Base-by-base conservation (phyloP, 2,113 vertebrate genomes). In the Pristiophorus japonicus region DNA sequence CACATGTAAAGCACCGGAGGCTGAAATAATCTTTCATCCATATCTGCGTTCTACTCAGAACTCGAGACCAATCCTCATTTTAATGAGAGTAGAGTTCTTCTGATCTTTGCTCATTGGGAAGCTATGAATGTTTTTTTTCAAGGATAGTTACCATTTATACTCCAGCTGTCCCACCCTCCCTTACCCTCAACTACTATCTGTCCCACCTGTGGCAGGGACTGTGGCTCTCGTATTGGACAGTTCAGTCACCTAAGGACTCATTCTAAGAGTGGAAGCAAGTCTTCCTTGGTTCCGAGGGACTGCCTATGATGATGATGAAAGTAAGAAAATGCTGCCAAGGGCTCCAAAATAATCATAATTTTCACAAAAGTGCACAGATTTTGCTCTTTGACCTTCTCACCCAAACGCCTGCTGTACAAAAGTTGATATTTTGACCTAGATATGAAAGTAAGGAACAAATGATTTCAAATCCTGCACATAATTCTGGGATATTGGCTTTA, bases 51-150 rank as follows among this genome's bases (percentile, higher is more conserved):
- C 59, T 22, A 62, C 14, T n/a, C 59, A 91, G 34, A 91, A 7
- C 88, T 91, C 62, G 88, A 88, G 45, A 91, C 55, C 88, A 91
- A 16, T 91, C 34, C 16, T 62, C 47, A n/a, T 38, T 91, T 91
- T 38, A 91, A 63, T 63, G 88, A 20, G 62, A 38, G 34, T 4
- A 5, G 3, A 20, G 34, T 63, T 91, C 59, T 91, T 91, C 59
- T 8, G 59, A 91, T 38, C 16, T 63, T n/a, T 20, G 55, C 59
- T 63, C 88, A 7, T 63, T 88, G 12, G 30, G 12, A 62, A 87
- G 30, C 73, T 70, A 12, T 51, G 55, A 91, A n/a, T 18, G 0
- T n/a, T 62, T 91, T 63, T n/a, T 90, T 70, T 27, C 7, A 81
- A 55, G 55, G 47, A 24, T 42, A 38, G 14, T n/a, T 75, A n/a